Percentiles rank a stretch among this genome's conserved stretches.
phyloP scores from a whole-genome alignment of 2,888 invertebrate species.

The Thecocarcelia acutangulata region DNA sequence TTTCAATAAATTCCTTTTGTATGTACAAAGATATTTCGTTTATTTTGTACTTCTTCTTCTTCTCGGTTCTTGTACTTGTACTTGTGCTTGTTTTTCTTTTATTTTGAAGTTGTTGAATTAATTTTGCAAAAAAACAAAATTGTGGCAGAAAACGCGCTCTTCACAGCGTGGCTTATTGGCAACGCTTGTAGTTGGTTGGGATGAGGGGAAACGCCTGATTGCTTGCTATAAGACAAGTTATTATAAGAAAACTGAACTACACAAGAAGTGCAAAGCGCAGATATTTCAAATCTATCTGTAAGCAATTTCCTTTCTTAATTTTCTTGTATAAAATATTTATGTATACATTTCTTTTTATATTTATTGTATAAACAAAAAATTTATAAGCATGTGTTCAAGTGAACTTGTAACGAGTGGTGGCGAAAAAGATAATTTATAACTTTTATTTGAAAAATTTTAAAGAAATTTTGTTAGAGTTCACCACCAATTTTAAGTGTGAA shows the following conservation, averaged over 20 bases:
- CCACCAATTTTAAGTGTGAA: too few relatives aligned
- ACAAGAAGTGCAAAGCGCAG: conserved; percentile 3
- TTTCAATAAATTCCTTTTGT: conserved; percentile 60
- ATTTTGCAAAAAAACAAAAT: conserved; percentile 51
- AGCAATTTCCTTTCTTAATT: conserved; percentile 65
- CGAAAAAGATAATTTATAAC: not conserved
- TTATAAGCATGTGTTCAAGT: not conserved
- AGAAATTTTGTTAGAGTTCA: conserved; percentile 30
- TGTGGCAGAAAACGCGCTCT: conserved; percentile 39
- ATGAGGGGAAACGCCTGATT: not conserved
- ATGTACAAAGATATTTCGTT: too few relatives aligned
- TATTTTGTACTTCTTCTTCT: conserved; percentile 21
- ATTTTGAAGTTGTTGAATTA: conserved; percentile 56
- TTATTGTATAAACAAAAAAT: conserved; percentile 2
- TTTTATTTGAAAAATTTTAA: conserved; percentile 44
- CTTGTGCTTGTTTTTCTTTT: conserved; percentile 15
- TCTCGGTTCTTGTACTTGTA: not conserved
- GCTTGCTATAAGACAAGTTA: conserved; percentile 10
- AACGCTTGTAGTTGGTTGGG: not conserved
- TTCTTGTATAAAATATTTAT: conserved; percentile 41
- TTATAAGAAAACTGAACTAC: conserved; percentile 22
- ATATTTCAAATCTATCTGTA: conserved; percentile 51
- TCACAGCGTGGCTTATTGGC: conserved; percentile 5
- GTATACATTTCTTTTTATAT: not conserved
- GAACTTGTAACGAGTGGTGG: not conserved